Evolutionary conservation across 2,888 invertebrate species (phyloP).

Genomic region (Synergus laeviventris): DNA sequence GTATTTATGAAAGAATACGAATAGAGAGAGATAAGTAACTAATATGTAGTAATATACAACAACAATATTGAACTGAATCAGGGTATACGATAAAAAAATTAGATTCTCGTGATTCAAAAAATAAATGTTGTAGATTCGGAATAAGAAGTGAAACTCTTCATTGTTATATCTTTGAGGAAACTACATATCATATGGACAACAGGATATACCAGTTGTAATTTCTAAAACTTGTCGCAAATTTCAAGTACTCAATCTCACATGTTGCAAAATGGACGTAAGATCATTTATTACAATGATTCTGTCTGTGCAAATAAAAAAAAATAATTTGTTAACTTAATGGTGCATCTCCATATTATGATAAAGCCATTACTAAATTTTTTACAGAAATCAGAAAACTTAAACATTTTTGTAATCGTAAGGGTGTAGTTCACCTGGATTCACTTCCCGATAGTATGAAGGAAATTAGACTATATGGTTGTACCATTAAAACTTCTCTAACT

Average conservation of each 20-base stretch:
- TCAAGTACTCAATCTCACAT: neutral
- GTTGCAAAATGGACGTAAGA: neutral
- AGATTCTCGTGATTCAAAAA: too few relatives aligned
- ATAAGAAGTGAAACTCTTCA: too few relatives aligned
- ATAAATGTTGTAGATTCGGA: too few relatives aligned
- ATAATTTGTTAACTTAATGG: neutral
- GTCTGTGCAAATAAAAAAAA: neutral
- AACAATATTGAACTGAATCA: too few relatives aligned
- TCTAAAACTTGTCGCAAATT: neutral
- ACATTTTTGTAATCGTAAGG: neutral
- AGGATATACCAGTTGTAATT: neutral
- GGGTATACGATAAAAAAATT: too few relatives aligned
- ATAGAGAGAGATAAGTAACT: neutral
- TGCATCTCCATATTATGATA: neutral
- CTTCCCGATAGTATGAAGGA: neutral
- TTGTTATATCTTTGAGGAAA: too few relatives aligned
- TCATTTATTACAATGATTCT: neutral
- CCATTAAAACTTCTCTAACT: neutral
- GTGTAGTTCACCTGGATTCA: neutral
- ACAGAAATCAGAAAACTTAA: neutral
- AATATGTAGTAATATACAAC: neutral
- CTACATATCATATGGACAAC: neutral
- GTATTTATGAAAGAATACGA: neutral
- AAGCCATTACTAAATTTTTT: neutral
- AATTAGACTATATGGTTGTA: neutral